Evolutionary conservation across 1,140 invertebrate genomes (phyloP), one percentile per base, ranked within the genome.

Genomic region (Ostrea denselamellosa): DNA sequence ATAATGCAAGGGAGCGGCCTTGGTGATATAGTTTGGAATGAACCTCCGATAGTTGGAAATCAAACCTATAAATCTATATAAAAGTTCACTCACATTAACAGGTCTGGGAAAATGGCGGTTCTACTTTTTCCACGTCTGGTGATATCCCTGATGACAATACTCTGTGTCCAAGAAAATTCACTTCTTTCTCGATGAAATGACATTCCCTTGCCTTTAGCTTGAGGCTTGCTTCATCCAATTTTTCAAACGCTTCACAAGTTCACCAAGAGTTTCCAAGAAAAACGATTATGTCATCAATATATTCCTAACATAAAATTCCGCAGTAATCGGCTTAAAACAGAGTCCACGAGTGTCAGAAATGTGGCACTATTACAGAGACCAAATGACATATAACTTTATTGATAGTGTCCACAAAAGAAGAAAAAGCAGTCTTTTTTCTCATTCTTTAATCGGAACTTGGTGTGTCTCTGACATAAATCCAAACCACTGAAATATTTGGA

Each of bases 251-350:
- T 81, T 17, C 7, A 92, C 54, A 84, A 91, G 91, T 22, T 88
- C 84, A 3, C 86, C 56, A 88, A 90, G 89, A 62, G 86, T 87
- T 44, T 52, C 14, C 8, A 85, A 87, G 68, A 88, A 90, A n/a
- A 4, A 90, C 82, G 4, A 91, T 51, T 25, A 91, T 84, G 51
- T 90, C 89, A 88, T 92, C 88, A 53, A 90, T 68, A 82, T 90
- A 91, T 7, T 89, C 65, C 7, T 87, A 52, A 68, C 86, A 68
- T 25, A 28, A 17, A 56, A n/a, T 87, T 83, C 17, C 77, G 28
- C 81, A 56, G 52, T 3, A 86, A 28, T 12, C 71, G 68, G 2
- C 83, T 25, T 9, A 85, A n/a, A 4, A 88, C 53, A n/a, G 10
- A 53, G n/a, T 88, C 53, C 85, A 88, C 86, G 14, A 88, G 25